Evolutionary conservation across 1,140 invertebrate genomes (phyloP), one percentile per base, ranked within the genome.

Genomic region (Drosophila burlai): DNA sequence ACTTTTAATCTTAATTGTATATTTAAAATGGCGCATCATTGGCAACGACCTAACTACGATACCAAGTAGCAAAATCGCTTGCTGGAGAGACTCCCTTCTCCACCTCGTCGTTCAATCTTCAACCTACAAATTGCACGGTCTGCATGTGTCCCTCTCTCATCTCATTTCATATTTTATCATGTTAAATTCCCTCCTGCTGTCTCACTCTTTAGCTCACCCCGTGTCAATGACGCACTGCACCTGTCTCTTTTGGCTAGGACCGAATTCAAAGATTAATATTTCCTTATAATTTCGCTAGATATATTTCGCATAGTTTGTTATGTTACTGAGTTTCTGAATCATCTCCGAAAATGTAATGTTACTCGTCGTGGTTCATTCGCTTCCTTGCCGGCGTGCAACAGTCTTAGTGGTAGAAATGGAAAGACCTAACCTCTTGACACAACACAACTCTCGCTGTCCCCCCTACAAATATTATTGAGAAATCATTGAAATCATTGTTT

Each of bases 401-500:
- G 67, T 74, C 71, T 73, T 73, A 16, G 55, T 43, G 52, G 43
- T 71, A 49, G 43, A 57, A 67, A 82, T 74, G 71, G 66, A 80
- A 81, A 67, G 63, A 63, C 81, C 76, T 71, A 79, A 73, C 54
- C 55, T 60, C 68, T 61, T 73, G 67, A 73, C 58, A 73, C 79
- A 79, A 73, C 79, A 79, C 77, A 67, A 38, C 61, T 61, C 65
- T 64, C 64, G 66, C 64, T 75, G 64, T 69, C 40, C 74, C 60
- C 68, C 76, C 75, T 89, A 89, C 81, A 76, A 89, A 89, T 85
- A 90, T 90, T 89, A 87, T 83, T 91, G 81, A 85, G 76, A 81
- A 76, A 80, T 95, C 85, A 89, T 90, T 89, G 85, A 89, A 89
- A 90, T 81, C 63, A 63, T 84, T 76, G 67, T 80, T 72, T 62